These are phyloP conservation scores for Pediacus dermestoides DNA, from an alignment of 2,888 invertebrate genomes.

Conservation along the genomic window DNA sequence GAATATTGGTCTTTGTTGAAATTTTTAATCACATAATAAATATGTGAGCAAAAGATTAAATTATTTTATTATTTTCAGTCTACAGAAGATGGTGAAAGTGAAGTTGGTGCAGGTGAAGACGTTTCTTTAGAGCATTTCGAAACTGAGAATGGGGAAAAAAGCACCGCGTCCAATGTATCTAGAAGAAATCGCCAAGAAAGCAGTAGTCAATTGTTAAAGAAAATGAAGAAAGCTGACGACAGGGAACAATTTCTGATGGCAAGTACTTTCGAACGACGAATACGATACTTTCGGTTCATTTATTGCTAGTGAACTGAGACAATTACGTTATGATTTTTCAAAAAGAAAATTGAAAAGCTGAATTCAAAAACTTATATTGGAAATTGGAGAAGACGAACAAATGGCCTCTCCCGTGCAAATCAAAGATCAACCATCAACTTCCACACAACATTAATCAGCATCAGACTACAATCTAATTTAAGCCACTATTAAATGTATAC, in stretches of 20 bases:
- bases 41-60: background rate
- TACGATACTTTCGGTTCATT: no score
- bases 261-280: no score
- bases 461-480: slow-evolving; percentile 9
- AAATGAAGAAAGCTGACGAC: no score
- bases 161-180: slow-evolving; percentile 5
- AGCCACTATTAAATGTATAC: slow-evolving; percentile 12
- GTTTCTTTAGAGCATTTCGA: slow-evolving; percentile 11
- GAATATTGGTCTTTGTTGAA: slow-evolving; percentile 3
- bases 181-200: slow-evolving; percentile 10
- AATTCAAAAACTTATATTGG: slow-evolving; percentile 12
- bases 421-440: slow-evolving; percentile 12
- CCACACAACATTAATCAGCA: slow-evolving; percentile 13
- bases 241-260: no score
- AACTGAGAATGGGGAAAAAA: slow-evolving; percentile 11
- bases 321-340: background rate
- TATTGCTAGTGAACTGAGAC: slow-evolving; percentile 4
- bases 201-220: slow-evolving; percentile 4
- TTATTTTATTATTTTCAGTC: slow-evolving; percentile 7
- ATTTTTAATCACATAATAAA: slow-evolving; percentile 1
- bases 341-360: slow-evolving; percentile 10
- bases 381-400: slow-evolving; percentile 12
- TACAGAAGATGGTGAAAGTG: no score
- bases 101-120: slow-evolving; percentile 7
- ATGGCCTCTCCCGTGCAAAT: slow-evolving; percentile 10